Evolutionary conservation across 2,888 invertebrate species (phyloP).

Genomic region (Chorisops tibialis): DNA sequence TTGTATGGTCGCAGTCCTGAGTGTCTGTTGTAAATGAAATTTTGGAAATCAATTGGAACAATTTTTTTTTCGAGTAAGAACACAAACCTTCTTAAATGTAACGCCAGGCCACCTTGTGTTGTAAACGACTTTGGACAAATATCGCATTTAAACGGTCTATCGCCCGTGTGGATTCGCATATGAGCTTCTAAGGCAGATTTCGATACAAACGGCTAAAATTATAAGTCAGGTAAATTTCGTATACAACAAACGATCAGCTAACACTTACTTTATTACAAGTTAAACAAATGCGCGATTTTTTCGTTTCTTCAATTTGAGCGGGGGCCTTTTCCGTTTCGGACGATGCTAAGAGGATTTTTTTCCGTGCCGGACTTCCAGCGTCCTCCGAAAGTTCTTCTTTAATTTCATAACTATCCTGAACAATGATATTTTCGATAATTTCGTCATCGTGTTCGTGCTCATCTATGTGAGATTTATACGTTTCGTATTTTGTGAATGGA

Average conservation of each 20-base stretch:
- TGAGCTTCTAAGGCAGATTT: constrained; percentile 31
- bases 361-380: not conserved
- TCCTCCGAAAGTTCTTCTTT: not conserved
- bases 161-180: constrained; percentile 31
- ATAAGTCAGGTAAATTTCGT: not conserved
- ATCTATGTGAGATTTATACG: not conserved
- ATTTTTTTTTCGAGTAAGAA: not conserved
- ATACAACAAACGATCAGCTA: not conserved
- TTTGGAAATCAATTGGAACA: not conserved
- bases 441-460: constrained; percentile 7
- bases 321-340: not conserved
- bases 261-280: constrained; percentile 8
- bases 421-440: not conserved
- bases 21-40: constrained; percentile 35
- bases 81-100: constrained; percentile 27
- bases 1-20: constrained; percentile 36
- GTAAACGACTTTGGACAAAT: constrained; percentile 32
- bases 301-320: not conserved
- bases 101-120: constrained; percentile 33
- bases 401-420: not conserved
- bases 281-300: not conserved
- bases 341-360: not conserved
- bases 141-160: constrained; percentile 31
- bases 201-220: constrained; percentile 27
- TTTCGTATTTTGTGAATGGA: constrained; percentile 2